Base-by-base conservation (phyloP, 2,888 invertebrate genomes). In the Neoaliturus tenellus region DNA sequence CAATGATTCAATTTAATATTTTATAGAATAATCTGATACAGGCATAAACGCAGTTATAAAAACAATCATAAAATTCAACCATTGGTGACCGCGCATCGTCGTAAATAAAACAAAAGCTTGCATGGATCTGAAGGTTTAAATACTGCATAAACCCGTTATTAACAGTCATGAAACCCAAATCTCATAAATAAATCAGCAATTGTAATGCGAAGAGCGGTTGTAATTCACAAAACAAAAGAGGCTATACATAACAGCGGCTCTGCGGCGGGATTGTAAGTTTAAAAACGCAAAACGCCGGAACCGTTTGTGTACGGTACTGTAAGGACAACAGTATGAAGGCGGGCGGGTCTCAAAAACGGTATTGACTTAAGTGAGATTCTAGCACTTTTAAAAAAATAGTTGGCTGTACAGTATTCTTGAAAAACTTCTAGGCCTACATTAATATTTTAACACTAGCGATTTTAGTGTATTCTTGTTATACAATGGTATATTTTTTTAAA, bases 161-260 rank as follows among this genome's bases (percentile, higher is more conserved):
- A 71, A 71, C 71, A 35, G 71, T 71, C 23, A 71, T 35, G 71
- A 71, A 71, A 71, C 71, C 35, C 20, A 71, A 71, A 71, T 71
- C 71, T 71, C 71, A 71, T 71, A 71, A 71, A 71, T 71, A 71
- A 71, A 71, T 71, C 71, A 71, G 71, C 71, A 71, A 71, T 71
- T 71, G 41, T 71, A 71, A 71, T 71, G 71, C 71, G 17, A 39
- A 41, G 71, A 39, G 17, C n/a, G 17, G 20, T 71, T 71, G 35
- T 41, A n/a, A 71, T 39, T 39, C 71, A 35, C 20, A 31, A 71
- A 41, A 39, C 41, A 71, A 71, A 71, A n/a, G 62, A 62, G 62
- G 31, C 31, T 31, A 62, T 62, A 62, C 28, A 62, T 62, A 62
- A 62, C 62, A 0, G 39, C 1, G 67, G n/a, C n/a, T n/a, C 31